Evolutionary conservation across 2,797 vertebrate species (phyloP).

Genomic region (Ara ararauna): DNA sequence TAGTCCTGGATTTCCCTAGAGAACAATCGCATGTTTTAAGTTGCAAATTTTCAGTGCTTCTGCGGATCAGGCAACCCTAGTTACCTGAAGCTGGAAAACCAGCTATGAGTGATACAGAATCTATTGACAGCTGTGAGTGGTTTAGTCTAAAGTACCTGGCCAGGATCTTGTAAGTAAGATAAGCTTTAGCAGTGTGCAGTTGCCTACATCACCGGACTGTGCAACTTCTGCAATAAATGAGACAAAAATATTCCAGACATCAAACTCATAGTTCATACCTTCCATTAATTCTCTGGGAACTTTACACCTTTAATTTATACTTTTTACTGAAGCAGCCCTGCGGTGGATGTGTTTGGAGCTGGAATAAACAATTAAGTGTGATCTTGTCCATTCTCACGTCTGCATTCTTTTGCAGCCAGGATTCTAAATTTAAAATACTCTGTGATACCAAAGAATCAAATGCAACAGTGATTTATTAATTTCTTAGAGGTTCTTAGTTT

Average conservation of each 20-base stretch:
- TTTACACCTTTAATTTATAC: not conserved
- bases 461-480: not conserved
- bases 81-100: not conserved
- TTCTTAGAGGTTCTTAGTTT: not conserved
- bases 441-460: not conserved
- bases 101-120: not conserved
- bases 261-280: not conserved
- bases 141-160: not conserved
- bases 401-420: not conserved
- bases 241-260: not conserved
- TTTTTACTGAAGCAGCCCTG: not conserved
- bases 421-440: not conserved
- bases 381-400: not conserved
- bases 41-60: not conserved
- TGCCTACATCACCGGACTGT: not conserved
- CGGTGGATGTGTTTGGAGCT: not conserved
- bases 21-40: not conserved
- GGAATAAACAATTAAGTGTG: not conserved
- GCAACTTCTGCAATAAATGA: not conserved
- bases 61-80: not conserved
- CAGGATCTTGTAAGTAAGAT: not conserved
- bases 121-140: not conserved
- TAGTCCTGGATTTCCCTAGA: not conserved
- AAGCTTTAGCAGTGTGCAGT: not conserved
- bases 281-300: not conserved